Evolutionary conservation across 1,140 invertebrate species (phyloP).

Genomic region (Cardiocondyla obscurior): DNA sequence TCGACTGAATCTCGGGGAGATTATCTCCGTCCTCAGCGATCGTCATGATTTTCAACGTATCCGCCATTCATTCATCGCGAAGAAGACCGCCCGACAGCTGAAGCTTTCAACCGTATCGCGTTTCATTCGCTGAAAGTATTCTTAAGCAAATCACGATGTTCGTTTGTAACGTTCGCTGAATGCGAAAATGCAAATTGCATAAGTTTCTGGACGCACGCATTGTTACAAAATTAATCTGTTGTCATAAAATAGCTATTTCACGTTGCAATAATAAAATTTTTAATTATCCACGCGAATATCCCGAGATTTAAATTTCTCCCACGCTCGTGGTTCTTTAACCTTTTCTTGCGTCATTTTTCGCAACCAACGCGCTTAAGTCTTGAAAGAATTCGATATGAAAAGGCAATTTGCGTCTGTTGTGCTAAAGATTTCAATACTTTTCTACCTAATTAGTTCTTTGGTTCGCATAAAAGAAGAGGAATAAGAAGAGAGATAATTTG

Average conservation of each 20-base stretch:
- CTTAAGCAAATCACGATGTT: not conserved
- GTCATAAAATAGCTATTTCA: not conserved
- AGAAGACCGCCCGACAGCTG: not conserved
- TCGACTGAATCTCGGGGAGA: constrained; percentile 46
- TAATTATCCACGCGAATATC: not conserved
- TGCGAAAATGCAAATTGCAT: not conserved
- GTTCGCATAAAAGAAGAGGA: too few relatives aligned
- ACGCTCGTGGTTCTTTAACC: not conserved
- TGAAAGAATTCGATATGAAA: too few relatives aligned
- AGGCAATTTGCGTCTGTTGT: too few relatives aligned
- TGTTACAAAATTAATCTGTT: not conserved
- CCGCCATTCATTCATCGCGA: constrained; percentile 15
- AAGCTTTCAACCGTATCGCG: not conserved
- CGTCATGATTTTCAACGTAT: constrained; percentile 30
- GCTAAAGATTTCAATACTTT: too few relatives aligned
- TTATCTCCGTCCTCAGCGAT: constrained; percentile 35
- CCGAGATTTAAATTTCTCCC: not conserved
- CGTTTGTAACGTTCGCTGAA: not conserved
- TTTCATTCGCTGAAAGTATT: constrained; percentile 4
- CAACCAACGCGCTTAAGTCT: too few relatives aligned
- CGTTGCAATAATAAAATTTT: not conserved
- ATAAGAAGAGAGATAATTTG: too few relatives aligned
- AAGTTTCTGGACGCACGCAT: not conserved
- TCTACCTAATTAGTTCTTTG: too few relatives aligned
- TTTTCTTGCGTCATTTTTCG: too few relatives aligned